Conservation (phyloP, 2,113 vertebrate genomes). For the Sakesphorus luctuosus region DNA sequence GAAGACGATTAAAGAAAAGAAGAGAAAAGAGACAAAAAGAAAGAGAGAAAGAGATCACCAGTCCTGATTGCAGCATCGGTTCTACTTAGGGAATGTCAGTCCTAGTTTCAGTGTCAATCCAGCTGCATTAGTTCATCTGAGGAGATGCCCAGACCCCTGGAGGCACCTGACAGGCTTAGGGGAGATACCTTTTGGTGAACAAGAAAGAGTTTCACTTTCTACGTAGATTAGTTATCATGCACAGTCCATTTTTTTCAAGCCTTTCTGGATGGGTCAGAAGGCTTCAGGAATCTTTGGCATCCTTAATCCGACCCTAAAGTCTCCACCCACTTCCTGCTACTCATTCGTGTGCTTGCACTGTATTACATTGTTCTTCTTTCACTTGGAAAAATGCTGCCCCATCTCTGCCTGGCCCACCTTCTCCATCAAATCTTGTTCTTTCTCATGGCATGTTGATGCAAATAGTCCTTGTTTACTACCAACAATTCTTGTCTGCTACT, state of each 20-base stretch:
- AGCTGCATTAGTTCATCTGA: not conserved
- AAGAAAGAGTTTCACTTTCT: too few species aligned
- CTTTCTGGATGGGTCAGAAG: not conserved
- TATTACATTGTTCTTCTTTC: not conserved
- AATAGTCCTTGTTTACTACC: not conserved
- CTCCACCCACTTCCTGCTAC: not conserved
- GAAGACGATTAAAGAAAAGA: too few species aligned
- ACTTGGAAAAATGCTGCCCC: not conserved
- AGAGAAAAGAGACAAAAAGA: not conserved
- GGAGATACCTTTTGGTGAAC: too few species aligned
- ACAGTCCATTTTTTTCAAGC: not conserved
- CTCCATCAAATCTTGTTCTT: not conserved
- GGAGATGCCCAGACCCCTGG: too few species aligned
- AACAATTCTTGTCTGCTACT: not conserved
- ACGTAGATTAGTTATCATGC: too few species aligned
- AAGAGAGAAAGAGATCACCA: not conserved
- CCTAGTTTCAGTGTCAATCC: too few species aligned
- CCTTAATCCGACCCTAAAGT: not conserved
- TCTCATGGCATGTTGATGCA: not conserved
- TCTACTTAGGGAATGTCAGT: too few species aligned
- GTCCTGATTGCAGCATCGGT: not conserved
- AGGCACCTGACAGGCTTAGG: too few species aligned
- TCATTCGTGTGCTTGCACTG: not conserved
- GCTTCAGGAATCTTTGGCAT: not conserved
- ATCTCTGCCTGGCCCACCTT: not conserved